Percentiles rank a stretch among this genome's conserved stretches.
Conservation (phyloP, 1,140 invertebrate genomes). For the Pinna nobilis region DNA sequence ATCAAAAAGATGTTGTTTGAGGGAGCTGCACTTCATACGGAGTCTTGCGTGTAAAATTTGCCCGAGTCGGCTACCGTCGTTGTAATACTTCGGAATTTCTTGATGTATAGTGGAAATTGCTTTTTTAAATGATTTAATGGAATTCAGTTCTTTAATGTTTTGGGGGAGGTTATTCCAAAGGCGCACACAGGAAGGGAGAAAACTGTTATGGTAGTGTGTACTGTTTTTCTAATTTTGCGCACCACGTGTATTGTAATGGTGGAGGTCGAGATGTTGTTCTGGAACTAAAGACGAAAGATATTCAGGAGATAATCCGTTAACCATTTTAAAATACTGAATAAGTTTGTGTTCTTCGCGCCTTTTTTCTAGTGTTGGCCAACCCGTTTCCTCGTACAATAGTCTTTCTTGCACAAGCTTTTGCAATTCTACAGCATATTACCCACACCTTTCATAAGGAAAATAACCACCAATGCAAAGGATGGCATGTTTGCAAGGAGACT, state of each 20-base stretch:
- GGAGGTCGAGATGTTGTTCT: not conserved
- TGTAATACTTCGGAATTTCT: too few species aligned
- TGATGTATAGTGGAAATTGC: too few species aligned
- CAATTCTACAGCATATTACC: not conserved
- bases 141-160: not conserved
- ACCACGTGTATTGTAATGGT: not conserved
- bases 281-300: slow-evolving; percentile 8
- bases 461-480: not conserved
- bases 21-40: too few species aligned
- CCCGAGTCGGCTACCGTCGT: too few species aligned
- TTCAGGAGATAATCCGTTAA: not conserved
- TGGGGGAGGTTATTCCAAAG: not conserved
- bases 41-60: too few species aligned
- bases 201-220: not conserved
- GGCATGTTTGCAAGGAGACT: not conserved
- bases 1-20: too few species aligned
- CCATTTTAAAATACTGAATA: slow-evolving; percentile 6
- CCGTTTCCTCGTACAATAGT: not conserved
- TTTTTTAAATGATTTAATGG: too few species aligned
- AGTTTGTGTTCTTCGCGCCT: slow-evolving; percentile 10
- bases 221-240: not conserved
- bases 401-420: not conserved
- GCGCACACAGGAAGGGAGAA: not conserved
- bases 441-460: not conserved
- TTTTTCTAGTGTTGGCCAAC: not conserved